Conservation (phyloP, 2,797 vertebrate species). For the Hafferia zeledoni region DNA sequence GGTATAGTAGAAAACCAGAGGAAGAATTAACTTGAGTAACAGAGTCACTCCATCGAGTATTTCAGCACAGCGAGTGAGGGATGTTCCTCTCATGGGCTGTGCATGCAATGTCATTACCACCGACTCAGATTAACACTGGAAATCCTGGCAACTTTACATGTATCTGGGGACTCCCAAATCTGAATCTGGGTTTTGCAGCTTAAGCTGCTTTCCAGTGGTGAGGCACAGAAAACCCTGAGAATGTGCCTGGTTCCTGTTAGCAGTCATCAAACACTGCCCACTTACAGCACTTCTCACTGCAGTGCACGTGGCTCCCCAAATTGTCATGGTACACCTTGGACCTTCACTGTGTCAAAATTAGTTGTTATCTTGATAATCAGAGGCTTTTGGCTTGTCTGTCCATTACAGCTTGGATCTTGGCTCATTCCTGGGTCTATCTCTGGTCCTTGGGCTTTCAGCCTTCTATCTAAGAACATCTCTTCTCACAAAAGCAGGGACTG, state of each 20-base stretch:
- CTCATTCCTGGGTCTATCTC: neutral
- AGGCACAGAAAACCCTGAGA: neutral
- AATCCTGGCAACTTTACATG: conserved; percentile 2
- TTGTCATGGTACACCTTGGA: neutral
- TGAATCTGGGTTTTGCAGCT: neutral
- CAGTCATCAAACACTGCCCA: neutral
- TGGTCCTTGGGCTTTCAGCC: neutral
- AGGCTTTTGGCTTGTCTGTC: neutral
- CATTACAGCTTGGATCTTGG: neutral
- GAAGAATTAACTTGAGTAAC: neutral
- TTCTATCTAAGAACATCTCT: neutral
- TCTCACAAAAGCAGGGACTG: neutral
- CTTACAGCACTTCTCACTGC: neutral
- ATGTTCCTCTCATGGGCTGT: neutral
- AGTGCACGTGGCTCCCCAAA: fast-evolving
- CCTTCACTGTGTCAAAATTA: neutral
- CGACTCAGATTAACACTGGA: neutral
- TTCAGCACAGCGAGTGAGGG: neutral
- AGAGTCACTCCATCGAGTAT: neutral
- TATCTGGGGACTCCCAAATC: conserved; percentile 3
- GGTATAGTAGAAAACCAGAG: neutral
- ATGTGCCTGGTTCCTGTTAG: neutral
- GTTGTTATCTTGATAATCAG: neutral
- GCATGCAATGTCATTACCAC: neutral
- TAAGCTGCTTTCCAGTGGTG: neutral